Conservation (phyloP, 2,113 vertebrate species). For the Oplegnathus fasciatus region DNA sequence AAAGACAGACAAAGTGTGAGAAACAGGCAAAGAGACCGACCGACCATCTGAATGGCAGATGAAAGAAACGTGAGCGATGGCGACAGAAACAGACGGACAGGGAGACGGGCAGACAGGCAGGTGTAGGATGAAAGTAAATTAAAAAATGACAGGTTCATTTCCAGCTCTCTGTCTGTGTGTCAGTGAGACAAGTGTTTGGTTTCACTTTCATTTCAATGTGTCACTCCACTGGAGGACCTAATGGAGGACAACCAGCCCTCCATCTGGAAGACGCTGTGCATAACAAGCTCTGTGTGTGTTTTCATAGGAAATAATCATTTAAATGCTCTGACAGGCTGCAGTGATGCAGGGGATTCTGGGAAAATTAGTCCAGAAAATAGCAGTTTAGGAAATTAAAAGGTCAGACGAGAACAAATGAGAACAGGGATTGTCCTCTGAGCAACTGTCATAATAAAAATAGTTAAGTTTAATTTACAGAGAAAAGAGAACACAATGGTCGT, state of each 20-base stretch:
- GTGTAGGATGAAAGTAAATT: conserved; percentile 36
- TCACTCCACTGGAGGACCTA: conserved; percentile 34
- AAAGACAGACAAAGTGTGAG: not conserved
- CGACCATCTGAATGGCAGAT: conserved; percentile 2
- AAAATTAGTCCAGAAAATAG: not conserved
- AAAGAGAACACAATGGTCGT: no score
- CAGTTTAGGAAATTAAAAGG: not conserved
- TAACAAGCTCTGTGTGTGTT: not conserved
- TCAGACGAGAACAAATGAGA: not conserved
- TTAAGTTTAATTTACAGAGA: not conserved
- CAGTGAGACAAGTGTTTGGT: conserved; percentile 38
- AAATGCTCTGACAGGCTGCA: not conserved
- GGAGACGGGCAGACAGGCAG: not conserved
- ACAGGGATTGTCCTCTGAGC: no score
- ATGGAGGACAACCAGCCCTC: conserved; percentile 20
- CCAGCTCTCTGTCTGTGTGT: conserved; percentile 31
- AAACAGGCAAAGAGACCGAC: not conserved
- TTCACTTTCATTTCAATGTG: conserved; percentile 29
- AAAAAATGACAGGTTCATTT: conserved; percentile 60
- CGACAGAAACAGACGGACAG: not conserved
- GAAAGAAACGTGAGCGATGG: conserved; percentile 21
- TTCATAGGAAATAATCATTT: not conserved
- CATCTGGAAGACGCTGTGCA: not conserved
- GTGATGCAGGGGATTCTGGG: not conserved
- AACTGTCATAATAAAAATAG: not conserved